A percentile compares a stretch with the other conserved stretches of the same genome.
Conservation (phyloP, 2,113 vertebrate species). For the Ceyx margarethae region DNA sequence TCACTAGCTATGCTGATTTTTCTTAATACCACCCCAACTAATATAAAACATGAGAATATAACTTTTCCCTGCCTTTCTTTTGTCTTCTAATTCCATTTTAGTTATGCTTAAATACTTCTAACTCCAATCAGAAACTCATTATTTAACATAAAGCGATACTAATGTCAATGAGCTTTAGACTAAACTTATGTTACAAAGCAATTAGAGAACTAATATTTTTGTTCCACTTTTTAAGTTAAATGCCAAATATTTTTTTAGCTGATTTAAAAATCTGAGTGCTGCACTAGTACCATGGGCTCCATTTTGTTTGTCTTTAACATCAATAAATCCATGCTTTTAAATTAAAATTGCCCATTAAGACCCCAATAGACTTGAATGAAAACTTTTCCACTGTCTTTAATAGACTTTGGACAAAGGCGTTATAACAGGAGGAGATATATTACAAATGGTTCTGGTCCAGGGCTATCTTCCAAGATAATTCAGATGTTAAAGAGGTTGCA, state of each 20-base stretch:
- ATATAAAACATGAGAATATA: not conserved
- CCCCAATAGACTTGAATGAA: not conserved
- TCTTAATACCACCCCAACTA: not conserved
- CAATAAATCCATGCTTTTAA: not conserved
- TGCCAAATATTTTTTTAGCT: not conserved
- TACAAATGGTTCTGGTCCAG: not conserved
- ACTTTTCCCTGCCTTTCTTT: not conserved
- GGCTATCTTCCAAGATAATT: not conserved
- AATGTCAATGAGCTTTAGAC: conserved; percentile 18
- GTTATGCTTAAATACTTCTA: not conserved
- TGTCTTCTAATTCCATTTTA: not conserved
- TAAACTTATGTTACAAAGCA: not conserved
- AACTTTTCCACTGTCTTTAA: not conserved
- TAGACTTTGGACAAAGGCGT: not conserved
- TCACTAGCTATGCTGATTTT: not conserved
- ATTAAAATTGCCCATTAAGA: not conserved
- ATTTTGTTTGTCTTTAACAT: not conserved
- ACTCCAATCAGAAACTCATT: not conserved
- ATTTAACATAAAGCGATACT: not conserved
- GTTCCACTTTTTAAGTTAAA: not conserved
- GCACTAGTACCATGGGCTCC: not conserved
- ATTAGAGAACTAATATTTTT: not conserved
- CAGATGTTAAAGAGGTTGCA: not conserved
- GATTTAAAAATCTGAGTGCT: not conserved
- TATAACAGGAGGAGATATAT: not conserved